phyloP scores from a whole-genome alignment of 1,140 invertebrate species.

The Luehdorfia chinensis region DNA sequence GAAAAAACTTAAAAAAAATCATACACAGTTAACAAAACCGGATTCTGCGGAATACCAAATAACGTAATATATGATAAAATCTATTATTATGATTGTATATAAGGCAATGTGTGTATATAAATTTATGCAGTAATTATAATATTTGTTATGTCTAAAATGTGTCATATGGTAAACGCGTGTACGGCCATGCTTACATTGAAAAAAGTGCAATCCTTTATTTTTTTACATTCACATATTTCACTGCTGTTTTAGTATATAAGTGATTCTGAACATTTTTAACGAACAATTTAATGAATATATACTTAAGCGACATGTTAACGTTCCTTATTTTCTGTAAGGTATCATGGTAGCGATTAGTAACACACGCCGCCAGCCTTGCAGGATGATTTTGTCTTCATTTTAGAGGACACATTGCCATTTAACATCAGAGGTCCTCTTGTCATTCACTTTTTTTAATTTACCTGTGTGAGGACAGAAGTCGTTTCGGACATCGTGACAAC shows the following conservation, averaged over 20 bases:
- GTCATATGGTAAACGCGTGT: slow-evolving; percentile 36
- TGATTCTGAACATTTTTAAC: background rate
- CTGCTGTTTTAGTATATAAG: background rate
- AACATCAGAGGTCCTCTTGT: slow-evolving; percentile 36
- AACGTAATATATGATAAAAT: no score
- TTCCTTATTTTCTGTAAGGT: background rate
- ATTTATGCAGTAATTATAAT: no score
- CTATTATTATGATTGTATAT: no score
- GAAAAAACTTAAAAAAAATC: no score
- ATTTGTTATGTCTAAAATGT: slow-evolving; percentile 22
- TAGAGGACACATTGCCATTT: slow-evolving; percentile 45
- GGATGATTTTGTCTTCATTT: slow-evolving; percentile 37
- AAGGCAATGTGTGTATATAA: no score
- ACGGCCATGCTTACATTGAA: no score
- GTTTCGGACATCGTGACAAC: slow-evolving; percentile 20
- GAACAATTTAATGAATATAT: background rate
- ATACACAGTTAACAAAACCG: no score
- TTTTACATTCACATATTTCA: no score
- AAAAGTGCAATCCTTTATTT: no score
- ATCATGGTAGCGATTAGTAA: slow-evolving; percentile 23
- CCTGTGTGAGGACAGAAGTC: slow-evolving; percentile 23
- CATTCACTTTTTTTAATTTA: slow-evolving; percentile 32
- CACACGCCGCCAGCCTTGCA: slow-evolving; percentile 37
- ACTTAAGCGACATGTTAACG: background rate
- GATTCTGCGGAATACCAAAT: no score